Evolutionary conservation across 1,140 invertebrate species (phyloP), one percentile per base, ranked within the genome.

Genomic region (Leptinotarsa defecta): DNA sequence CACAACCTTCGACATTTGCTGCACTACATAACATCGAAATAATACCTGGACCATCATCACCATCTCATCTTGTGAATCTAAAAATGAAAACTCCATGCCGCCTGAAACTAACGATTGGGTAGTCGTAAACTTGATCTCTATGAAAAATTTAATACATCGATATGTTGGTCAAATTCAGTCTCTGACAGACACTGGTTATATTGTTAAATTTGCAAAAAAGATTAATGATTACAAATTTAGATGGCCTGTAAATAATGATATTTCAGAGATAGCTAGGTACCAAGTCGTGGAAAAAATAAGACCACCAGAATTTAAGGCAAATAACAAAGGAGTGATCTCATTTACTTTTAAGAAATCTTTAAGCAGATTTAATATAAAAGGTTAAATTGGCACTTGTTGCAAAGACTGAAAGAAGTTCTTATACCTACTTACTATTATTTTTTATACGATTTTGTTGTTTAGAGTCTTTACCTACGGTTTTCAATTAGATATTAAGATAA

Each of bases 51-150:
- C 27, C 27, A 34, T 34, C 27, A 8, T 34, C 27, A 34, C 27
- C 27, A 34, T 34, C 27, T 34, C 4, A 19, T 19, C 20, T 68
- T 68, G 19, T 68, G 19, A 68, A 68, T 68, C 65, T n/a, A 19
- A 22, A 68, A 13, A 68, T 68, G 19, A 68, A 68, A 68, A 68
- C 34, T 17, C 17, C 22, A 5, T 68, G 17, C 22, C 65, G 15
- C 65, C 22, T 19, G 22, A 68, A n/a, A 22, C 65, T n/a, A 68
- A 68, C 4, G 65, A 68, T 68, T 68, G 65, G 65, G 22, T 68
- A 24, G 17, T 68, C 15, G 65, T 22, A 5, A 68, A 68, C 22
- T 68, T 68, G 27, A 34, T 34, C 6, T 34, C 61, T 6, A 63
- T 63, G 61, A 63, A 63, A 63, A 63, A n/a, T 63, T 63, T 11